Base-by-base conservation (phyloP, 2,888 invertebrate species). In the Lissocephala sabroskyi region DNA sequence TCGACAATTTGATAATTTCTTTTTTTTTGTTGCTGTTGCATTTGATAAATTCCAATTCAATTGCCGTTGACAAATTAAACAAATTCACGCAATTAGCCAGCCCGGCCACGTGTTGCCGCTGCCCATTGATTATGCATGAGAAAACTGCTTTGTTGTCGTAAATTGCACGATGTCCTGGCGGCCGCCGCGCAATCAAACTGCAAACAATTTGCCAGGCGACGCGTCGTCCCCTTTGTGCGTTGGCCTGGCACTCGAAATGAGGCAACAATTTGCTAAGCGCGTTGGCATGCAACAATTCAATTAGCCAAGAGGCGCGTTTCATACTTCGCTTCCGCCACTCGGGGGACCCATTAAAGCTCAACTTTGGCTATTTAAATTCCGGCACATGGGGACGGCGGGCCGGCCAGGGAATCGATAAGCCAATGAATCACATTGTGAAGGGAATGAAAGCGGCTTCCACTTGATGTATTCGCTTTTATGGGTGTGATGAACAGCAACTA, bases 281-380 rank as follows among this genome's bases (percentile, higher is more conserved):
- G 18, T 51, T 45, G 37, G 53, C 49, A 52, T 56, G 44, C 53
- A 48, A 43, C 39, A 39, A 47, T 45, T 50, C 36, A 55, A 53
- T 59, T 62, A 48, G 44, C 23, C 23, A 7, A 23, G 7, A 7
- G 23, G 23, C 3, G 23, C 4, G 23, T 23, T 23, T 23, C 23
- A 23, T 23, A 7, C 3, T 7, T 23, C 23, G 23, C n/a, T n/a
- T n/a, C n/a, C n/a, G n/a, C n/a, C n/a, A n/a, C n/a, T n/a, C n/a
- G n/a, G n/a, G n/a, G n/a, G n/a, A n/a, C n/a, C n/a, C n/a, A n/a
- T n/a, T n/a, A n/a, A n/a, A n/a, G n/a, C n/a, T n/a, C n/a, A n/a
- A n/a, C n/a, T n/a, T n/a, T n/a, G n/a, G n/a, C n/a, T n/a, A n/a
- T n/a, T n/a, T n/a, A n/a, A n/a, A n/a, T n/a, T n/a, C n/a, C n/a